phyloP scores from a whole-genome alignment of 2,797 vertebrate species.

The Hippopotamyrus pictus region DNA sequence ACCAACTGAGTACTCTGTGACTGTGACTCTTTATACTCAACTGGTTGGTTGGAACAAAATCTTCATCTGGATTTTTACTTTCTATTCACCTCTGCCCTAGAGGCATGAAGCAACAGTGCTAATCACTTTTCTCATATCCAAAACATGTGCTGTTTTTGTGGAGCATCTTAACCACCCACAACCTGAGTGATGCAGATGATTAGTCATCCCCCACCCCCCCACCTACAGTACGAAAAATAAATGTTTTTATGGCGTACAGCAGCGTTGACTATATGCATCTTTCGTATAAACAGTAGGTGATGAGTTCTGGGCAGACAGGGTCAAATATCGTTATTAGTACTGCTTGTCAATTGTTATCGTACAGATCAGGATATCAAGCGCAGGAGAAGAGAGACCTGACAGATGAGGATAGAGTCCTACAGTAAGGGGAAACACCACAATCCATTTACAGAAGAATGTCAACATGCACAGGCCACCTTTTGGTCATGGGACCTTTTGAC shows the following conservation, averaged over 20 bases:
- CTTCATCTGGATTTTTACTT: neutral
- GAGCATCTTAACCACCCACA: neutral
- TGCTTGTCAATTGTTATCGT: neutral
- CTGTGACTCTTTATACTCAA: neutral
- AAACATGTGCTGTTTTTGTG: neutral
- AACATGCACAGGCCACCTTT: neutral
- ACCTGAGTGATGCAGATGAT: neutral
- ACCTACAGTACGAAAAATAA: neutral
- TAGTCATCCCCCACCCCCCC: neutral
- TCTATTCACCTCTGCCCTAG: neutral
- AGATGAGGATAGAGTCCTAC: neutral
- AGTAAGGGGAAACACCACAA: constrained; percentile 21
- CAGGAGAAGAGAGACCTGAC: neutral
- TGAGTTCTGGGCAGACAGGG: neutral
- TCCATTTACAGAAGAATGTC: neutral
- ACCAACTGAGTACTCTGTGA: neutral
- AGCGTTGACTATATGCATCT: neutral
- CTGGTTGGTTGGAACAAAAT: neutral
- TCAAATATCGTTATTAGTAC: neutral
- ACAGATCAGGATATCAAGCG: neutral
- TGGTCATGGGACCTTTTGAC: too few species aligned
- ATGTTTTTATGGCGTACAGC: neutral
- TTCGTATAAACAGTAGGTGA: neutral
- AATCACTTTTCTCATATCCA: neutral
- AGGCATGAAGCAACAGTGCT: neutral